Percentiles rank a stretch among this genome's conserved stretches.
These are phyloP conservation scores for Pediacus dermestoides DNA, from an alignment of 2,888 invertebrate species.

Conservation along the genomic window DNA sequence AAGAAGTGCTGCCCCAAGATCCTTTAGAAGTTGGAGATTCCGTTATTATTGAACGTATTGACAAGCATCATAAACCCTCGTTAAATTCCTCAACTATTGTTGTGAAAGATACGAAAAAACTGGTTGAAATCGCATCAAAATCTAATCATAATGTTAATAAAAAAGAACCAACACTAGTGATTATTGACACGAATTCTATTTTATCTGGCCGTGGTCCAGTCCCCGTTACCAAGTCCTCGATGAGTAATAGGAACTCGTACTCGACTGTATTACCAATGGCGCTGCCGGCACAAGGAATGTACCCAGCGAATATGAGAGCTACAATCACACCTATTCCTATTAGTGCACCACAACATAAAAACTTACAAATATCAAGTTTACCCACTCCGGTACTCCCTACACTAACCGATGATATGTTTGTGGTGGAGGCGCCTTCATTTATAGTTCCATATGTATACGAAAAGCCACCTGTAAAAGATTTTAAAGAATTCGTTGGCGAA, in stretches of 20 bases:
- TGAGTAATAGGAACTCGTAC: constrained; percentile 40
- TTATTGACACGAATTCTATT: constrained; percentile 74
- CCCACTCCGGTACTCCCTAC: constrained; percentile 70
- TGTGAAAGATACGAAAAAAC: constrained; percentile 67
- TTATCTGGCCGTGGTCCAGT: constrained; percentile 61
- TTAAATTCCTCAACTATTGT: constrained; percentile 48
- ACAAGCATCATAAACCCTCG: constrained; percentile 10
- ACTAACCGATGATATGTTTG: constrained; percentile 87
- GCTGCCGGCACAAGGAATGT: constrained; percentile 61
- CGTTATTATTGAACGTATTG: constrained; percentile 26
- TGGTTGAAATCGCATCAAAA: constrained; percentile 67
- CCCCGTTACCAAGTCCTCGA: constrained; percentile 44
- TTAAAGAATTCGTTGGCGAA: constrained; percentile 68
- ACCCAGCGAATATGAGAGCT: constrained; percentile 59
- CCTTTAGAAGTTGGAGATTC: constrained; percentile 51
- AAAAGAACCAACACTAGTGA: constrained; percentile 72
- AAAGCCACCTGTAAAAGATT: constrained; percentile 76
- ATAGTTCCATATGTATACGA: constrained; percentile 92
- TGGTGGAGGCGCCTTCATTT: constrained; percentile 88
- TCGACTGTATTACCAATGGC: constrained; percentile 52
- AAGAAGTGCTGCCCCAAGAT: constrained; percentile 61
- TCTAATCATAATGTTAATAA: constrained; percentile 48
- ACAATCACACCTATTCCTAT: constrained; percentile 57
- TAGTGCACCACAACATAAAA: constrained; percentile 33
- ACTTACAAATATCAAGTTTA: constrained; percentile 35